Evolutionary conservation across 2,113 vertebrate species (phyloP).

Genomic region (Muntiacus reevesi): DNA sequence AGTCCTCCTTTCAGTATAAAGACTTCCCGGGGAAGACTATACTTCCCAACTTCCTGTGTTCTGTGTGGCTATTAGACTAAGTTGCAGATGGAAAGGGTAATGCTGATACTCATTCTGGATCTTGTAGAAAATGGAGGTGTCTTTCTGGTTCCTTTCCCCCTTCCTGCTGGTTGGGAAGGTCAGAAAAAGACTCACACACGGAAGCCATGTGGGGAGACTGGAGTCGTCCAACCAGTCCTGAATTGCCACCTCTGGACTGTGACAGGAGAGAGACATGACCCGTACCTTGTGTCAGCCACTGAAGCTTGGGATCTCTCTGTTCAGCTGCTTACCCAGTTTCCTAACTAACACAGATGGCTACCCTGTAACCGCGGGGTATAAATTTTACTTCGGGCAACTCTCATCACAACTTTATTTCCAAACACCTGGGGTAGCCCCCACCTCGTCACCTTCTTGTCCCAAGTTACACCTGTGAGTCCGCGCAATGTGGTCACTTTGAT

Average conservation of each 20-base stretch:
- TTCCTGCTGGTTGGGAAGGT: neutral
- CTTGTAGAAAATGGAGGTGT: neutral
- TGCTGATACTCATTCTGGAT: neutral
- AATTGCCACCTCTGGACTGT: neutral
- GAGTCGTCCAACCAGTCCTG: neutral
- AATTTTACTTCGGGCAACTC: neutral
- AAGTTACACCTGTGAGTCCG: neutral
- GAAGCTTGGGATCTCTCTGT: neutral
- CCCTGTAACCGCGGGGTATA: neutral
- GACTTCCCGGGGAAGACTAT: neutral
- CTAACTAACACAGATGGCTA: neutral
- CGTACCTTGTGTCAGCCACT: neutral
- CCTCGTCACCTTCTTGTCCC: neutral
- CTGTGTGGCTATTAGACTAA: neutral
- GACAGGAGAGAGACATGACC: neutral
- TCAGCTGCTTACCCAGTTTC: neutral
- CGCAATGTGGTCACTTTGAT: neutral
- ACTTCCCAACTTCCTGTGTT: neutral
- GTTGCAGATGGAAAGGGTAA: neutral
- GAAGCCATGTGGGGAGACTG: neutral
- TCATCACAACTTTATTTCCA: neutral
- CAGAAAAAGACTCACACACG: neutral
- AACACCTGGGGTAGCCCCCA: neutral
- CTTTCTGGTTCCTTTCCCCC: neutral
- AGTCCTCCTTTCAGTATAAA: neutral